Evolutionary conservation across 1,140 invertebrate genomes (phyloP), one percentile per base, ranked within the genome.

Genomic region (Teleopsis dalmanni): DNA sequence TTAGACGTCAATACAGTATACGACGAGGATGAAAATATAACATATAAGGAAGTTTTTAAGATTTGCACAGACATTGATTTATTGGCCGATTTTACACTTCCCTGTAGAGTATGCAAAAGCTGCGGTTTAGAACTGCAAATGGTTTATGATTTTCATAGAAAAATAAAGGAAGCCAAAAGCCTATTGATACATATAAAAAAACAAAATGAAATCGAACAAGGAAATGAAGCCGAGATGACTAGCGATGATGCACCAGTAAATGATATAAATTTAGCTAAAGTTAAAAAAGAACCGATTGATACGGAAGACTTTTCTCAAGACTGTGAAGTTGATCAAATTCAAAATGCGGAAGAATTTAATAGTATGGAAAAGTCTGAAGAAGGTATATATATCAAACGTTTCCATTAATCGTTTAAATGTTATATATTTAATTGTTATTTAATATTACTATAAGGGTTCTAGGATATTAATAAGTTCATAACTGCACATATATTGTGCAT

Each of bases 81-180:
- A 8, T 46, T 29, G 0, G 33, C 49, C 2, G 43, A 36, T 11
- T 42, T 44, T 7, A 14, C 34, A 8, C 51, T 54, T n/a, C 59
- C 60, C 1, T 43, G 36, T 5, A 36, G 42, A 6, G 11, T 63
- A 1, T 62, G 61, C 26, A 58, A 54, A 29, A 47, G 49, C 9
- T 63, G 61, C 37, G 59, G 56, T 1, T 51, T 63, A 9, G 60
- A 63, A 34, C 40, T 63, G 10, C 53, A 58, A 22, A 57, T 58
- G 59, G 57, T 58, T 16, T 63, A 63, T 47, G 54, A 60, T 21
- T 63, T 63, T 23, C 33, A 62, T 37, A 60, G 60, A 35, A 63
- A 62, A 31, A 48, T 60, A 9, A 31, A 51, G 3, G 21, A 43
- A 8, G 44, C 60, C 0, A 59, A 54, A 34, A 34, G 27, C 8